phyloP scores from a whole-genome alignment of 2,113 vertebrate genomes.

The Beaufortia kweichowensis region DNA sequence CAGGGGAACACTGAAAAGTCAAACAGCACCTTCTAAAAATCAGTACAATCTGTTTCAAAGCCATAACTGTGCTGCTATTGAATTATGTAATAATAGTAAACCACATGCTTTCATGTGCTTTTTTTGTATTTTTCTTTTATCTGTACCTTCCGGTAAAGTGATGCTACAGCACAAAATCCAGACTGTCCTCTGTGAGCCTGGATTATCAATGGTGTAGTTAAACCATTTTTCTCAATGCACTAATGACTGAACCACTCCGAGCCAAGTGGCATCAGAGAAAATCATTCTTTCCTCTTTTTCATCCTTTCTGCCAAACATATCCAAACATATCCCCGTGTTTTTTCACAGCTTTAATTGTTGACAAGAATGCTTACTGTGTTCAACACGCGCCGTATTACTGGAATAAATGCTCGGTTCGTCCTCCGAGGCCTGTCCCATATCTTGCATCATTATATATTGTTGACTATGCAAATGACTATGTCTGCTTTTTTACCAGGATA shows the following conservation, averaged over 20 bases:
- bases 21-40: conserved; percentile 2
- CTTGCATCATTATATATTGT: conserved; percentile 29
- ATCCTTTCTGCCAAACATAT: conserved; percentile 44
- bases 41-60: conserved; percentile 43
- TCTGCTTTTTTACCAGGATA: background rate
- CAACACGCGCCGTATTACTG: conserved; percentile 52
- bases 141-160: conserved; percentile 63
- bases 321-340: conserved; percentile 50
- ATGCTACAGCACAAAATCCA: conserved; percentile 60
- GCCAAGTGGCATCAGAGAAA: conserved; percentile 62
- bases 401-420: conserved; percentile 24
- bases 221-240: conserved; percentile 62
- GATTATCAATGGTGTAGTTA: conserved; percentile 65
- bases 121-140: conserved; percentile 59
- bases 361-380: conserved; percentile 59
- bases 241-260: conserved; percentile 62
- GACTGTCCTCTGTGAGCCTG: conserved; percentile 52
- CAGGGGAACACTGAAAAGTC: conserved; percentile 8
- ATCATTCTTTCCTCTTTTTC: conserved; percentile 52
- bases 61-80: conserved; percentile 43
- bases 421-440: conserved; percentile 47
- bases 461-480: conserved; percentile 20
- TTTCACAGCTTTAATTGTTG: conserved; percentile 61
- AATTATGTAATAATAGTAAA: conserved; percentile 52
- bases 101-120: conserved; percentile 49